These are phyloP conservation scores for Thereva nobilitata DNA, from an alignment of 2,888 invertebrate species.

Conservation along the genomic window DNA sequence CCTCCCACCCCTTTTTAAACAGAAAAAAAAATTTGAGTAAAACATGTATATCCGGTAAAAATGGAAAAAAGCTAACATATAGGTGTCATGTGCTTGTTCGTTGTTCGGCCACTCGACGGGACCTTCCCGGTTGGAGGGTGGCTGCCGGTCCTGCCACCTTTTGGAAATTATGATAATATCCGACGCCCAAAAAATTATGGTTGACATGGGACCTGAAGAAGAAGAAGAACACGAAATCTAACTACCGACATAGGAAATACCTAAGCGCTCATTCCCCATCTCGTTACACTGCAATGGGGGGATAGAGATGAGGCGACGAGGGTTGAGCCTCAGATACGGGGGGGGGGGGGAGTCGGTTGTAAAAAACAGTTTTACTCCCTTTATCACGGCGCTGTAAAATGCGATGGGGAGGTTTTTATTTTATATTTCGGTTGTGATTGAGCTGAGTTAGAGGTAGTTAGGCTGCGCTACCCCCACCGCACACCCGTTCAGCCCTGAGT, in stretches of 20 bases:
- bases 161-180: constrained; percentile 13
- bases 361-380: background rate
- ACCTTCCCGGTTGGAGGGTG: background rate
- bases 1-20: too few species aligned
- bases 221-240: constrained; percentile 15
- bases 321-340: background rate
- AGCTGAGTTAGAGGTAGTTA: constrained; percentile 25
- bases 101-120: constrained; percentile 3
- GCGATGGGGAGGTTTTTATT: background rate
- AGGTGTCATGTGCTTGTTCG: too few species aligned
- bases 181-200: constrained; percentile 19
- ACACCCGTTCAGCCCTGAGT: background rate
- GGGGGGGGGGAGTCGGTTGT: background rate
- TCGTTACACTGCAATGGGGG: constrained; percentile 12
- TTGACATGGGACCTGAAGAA: background rate
- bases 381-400: background rate
- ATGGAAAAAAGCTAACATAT: too few species aligned
- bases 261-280: constrained; percentile 9
- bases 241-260: constrained; percentile 23
- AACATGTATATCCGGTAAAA: too few species aligned
- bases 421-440: constrained; percentile 38
- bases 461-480: constrained; percentile 20
- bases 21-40: too few species aligned
- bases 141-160: constrained; percentile 15
- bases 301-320: background rate